Evolutionary conservation across 2,113 vertebrate genomes (phyloP).

Genomic region (Alethe diademata): DNA sequence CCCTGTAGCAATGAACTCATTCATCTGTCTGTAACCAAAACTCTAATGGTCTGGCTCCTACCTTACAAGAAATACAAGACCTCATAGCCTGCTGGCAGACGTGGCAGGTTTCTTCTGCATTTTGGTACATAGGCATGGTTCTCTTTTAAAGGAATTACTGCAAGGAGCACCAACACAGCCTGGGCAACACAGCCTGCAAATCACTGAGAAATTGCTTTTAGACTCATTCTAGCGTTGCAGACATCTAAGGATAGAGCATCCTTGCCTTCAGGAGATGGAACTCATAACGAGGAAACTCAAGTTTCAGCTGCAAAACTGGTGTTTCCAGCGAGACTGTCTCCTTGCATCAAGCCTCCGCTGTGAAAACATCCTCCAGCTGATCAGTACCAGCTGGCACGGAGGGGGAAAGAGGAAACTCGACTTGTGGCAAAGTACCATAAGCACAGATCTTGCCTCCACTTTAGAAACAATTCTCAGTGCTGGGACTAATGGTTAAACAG

Average conservation of each 20-base stretch:
- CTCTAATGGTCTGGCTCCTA: neutral
- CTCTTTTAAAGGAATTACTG: neutral
- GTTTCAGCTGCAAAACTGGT: neutral
- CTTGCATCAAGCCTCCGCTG: neutral
- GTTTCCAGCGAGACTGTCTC: slow-evolving; percentile 29
- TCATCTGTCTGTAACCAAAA: neutral
- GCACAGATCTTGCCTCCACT: neutral
- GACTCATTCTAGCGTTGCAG: neutral
- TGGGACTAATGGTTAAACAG: neutral
- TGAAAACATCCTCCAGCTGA: neutral
- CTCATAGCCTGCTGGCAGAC: neutral
- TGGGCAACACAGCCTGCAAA: neutral
- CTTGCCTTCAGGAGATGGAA: neutral
- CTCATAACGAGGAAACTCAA: neutral
- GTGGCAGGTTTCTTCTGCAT: neutral
- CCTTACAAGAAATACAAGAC: neutral
- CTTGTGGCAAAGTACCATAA: neutral
- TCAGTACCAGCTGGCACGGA: neutral
- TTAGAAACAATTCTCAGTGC: neutral
- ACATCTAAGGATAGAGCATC: neutral
- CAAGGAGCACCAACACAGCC: neutral
- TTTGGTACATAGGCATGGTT: neutral
- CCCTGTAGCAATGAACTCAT: neutral
- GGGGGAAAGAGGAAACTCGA: neutral
- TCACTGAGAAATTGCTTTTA: neutral